phyloP scores from a whole-genome alignment of 2,113 vertebrate species.

The Crotophaga sulcirostris region DNA sequence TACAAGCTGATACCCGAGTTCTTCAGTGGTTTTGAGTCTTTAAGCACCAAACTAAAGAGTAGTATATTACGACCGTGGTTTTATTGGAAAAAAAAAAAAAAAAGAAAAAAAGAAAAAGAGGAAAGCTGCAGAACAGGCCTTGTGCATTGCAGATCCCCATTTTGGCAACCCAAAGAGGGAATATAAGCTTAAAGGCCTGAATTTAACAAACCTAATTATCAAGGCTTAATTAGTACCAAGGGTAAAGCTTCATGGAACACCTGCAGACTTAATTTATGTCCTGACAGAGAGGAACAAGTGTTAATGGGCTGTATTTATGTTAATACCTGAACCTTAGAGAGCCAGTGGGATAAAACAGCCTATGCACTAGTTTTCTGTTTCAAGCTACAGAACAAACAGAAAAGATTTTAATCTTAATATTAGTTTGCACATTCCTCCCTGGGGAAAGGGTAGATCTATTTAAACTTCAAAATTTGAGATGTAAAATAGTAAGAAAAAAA shows the following conservation, averaged over 20 bases:
- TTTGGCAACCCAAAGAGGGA: conserved; percentile 85
- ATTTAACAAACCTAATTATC: conserved; percentile 99
- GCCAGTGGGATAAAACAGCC: conserved; percentile 75
- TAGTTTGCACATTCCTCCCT: conserved; percentile 67
- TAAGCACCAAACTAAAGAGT: background rate
- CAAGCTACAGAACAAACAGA: conserved; percentile 77
- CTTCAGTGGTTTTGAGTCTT: conserved; percentile 12
- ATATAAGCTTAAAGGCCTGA: conserved; percentile 94
- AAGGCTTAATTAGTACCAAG: conserved; percentile 99
- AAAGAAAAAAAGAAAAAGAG: background rate
- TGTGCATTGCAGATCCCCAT: conserved; percentile 63
- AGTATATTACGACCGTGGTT: background rate
- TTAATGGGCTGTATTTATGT: conserved; percentile 99
- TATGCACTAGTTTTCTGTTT: conserved; percentile 72
- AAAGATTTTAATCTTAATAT: conserved; percentile 77
- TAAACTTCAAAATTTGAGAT: conserved; percentile 64
- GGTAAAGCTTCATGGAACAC: conserved; percentile 99
- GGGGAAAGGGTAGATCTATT: conserved; percentile 63
- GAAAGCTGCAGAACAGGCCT: conserved; percentile 35
- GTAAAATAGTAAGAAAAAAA: background rate
- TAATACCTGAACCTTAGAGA: conserved; percentile 91
- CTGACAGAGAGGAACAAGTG: conserved; percentile 99
- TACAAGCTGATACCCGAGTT: conserved; percentile 11
- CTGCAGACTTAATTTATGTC: conserved; percentile 99
- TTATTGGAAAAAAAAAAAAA: background rate